These are phyloP conservation scores for Brachyalestes nurse DNA, from an alignment of 2,797 vertebrate genomes.

Conservation along the genomic window DNA sequence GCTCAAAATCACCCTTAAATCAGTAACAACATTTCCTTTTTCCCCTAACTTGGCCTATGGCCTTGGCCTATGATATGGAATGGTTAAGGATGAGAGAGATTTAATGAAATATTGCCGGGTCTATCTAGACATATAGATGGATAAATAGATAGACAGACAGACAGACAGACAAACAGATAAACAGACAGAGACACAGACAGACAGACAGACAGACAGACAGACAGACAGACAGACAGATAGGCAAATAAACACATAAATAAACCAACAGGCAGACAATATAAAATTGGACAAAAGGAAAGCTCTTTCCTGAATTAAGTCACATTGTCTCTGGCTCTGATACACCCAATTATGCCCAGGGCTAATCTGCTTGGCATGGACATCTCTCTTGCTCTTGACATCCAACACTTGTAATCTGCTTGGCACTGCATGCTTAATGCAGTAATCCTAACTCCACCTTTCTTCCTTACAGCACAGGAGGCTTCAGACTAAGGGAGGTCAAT, in stretches of 20 bases:
- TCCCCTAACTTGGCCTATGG: conserved; percentile 1
- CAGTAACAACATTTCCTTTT: background rate
- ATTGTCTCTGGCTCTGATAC: conserved; percentile 24
- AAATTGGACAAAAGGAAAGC: conserved; percentile 22
- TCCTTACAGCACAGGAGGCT: conserved; percentile 1
- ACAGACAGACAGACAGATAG: too few species aligned
- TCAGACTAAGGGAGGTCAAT: conserved; percentile 19
- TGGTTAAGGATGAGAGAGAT: background rate
- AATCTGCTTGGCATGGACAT: conserved; percentile 33
- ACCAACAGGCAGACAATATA: background rate
- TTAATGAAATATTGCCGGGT: conserved; percentile 17
- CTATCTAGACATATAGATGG: background rate
- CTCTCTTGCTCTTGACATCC: conserved; percentile 30
- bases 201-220: too few species aligned
- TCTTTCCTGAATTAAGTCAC: conserved; percentile 46
- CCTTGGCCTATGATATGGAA: background rate
- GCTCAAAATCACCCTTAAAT: background rate
- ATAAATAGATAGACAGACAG: too few species aligned
- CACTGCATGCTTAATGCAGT: conserved; percentile 52
- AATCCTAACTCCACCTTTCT: conserved; percentile 17
- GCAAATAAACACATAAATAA: background rate
- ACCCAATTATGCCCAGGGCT: conserved; percentile 26
- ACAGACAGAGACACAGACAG: too few species aligned
- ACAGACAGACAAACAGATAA: too few species aligned
- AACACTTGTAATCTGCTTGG: conserved; percentile 52